A percentile compares a stretch with the other conserved stretches of the same genome.
Evolutionary conservation across 2,797 vertebrate genomes (phyloP).

Genomic region (Masticophis lateralis): DNA sequence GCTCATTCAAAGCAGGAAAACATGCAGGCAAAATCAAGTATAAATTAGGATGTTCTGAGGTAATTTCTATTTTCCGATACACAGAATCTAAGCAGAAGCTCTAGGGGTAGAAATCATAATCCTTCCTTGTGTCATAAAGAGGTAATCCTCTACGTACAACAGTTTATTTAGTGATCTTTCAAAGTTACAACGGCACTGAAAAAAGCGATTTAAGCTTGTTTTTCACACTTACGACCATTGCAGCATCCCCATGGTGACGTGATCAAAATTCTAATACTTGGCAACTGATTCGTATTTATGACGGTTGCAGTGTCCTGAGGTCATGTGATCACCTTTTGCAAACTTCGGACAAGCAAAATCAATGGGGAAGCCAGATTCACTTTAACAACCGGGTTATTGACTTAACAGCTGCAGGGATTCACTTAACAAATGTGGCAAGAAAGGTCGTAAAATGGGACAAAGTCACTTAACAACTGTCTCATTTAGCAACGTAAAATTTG

Average conservation of each 20-base stretch:
- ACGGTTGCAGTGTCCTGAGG: too few relatives aligned
- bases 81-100: neutral
- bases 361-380: neutral
- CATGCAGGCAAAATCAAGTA: neutral
- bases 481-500: neutral
- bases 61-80: neutral
- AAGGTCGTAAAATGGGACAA: neutral
- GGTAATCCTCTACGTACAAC: neutral
- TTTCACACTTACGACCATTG: too few relatives aligned
- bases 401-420: neutral
- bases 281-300: neutral
- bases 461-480: neutral
- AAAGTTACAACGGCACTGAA: neutral
- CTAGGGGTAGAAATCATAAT: neutral
- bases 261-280: too few relatives aligned
- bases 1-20: neutral
- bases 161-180: neutral
- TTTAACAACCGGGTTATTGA: neutral
- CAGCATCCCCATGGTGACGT: too few relatives aligned
- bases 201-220: neutral
- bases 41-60: neutral
- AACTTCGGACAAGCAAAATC: neutral
- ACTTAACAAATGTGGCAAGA: neutral
- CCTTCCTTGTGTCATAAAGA: neutral
- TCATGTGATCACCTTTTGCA: neutral